Conservation (phyloP, 2,888 invertebrate genomes). For the Merodon equestris region DNA sequence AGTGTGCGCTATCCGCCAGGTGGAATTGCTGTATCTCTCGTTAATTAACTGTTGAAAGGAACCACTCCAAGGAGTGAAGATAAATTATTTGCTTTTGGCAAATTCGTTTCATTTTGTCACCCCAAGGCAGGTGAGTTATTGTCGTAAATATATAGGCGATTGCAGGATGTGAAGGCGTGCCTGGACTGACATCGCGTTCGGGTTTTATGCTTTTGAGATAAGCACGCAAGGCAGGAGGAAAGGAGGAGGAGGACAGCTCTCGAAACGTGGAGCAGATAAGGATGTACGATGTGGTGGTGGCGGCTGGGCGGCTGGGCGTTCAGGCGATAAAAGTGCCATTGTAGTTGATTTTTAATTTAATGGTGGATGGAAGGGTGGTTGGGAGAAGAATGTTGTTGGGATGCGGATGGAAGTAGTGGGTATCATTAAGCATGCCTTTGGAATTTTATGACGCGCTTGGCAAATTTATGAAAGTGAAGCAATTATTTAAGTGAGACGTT, state of each 20-base stretch:
- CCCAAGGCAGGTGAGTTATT: slow-evolving; percentile 64
- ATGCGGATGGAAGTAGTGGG: not conserved
- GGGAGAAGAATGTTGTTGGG: slow-evolving; percentile 6
- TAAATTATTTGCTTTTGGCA: slow-evolving; percentile 65
- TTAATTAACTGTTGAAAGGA: slow-evolving; percentile 68
- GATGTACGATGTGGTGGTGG: not conserved
- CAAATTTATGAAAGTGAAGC: too few relatives aligned
- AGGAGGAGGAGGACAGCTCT: not conserved
- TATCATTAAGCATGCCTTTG: not conserved
- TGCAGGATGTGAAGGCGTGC: slow-evolving; percentile 21
- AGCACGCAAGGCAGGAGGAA: slow-evolving; percentile 2
- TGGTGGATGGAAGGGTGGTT: not conserved
- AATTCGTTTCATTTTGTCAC: slow-evolving; percentile 66
- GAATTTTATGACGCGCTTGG: not conserved
- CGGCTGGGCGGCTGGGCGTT: not conserved
- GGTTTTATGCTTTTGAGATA: slow-evolving; percentile 35
- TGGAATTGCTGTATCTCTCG: slow-evolving; percentile 38
- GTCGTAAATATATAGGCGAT: slow-evolving; percentile 60
- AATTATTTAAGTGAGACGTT: too few relatives aligned
- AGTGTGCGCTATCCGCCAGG: slow-evolving; percentile 17
- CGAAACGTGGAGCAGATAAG: slow-evolving; percentile 15
- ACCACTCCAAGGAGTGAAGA: slow-evolving; percentile 58
- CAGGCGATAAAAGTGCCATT: slow-evolving; percentile 2
- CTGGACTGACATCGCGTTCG: slow-evolving; percentile 30
- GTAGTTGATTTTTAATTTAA: slow-evolving; percentile 27